phyloP scores from a whole-genome alignment of 2,888 invertebrate genomes.

The Leucozona laternaria region DNA sequence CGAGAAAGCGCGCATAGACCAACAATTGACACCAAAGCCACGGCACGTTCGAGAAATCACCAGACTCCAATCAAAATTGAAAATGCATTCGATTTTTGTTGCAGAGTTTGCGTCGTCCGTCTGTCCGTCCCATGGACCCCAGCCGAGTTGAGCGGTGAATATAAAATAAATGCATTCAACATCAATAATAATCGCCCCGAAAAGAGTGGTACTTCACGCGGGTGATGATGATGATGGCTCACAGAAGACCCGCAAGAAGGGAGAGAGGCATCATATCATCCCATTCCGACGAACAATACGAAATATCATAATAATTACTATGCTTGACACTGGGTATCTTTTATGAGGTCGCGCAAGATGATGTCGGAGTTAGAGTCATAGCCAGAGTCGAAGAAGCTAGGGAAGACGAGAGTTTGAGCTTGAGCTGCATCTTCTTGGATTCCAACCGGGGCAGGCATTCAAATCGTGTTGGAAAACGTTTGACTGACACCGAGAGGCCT shows the following conservation, averaged over 20 bases:
- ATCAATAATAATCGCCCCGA: slow-evolving; percentile 72
- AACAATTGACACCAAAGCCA: slow-evolving; percentile 75
- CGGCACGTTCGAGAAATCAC: slow-evolving; percentile 75
- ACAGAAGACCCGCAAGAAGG: neutral
- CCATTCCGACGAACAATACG: slow-evolving; percentile 66
- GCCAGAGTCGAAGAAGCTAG: neutral
- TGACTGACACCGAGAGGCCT: slow-evolving; percentile 61
- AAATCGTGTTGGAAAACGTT: slow-evolving; percentile 71
- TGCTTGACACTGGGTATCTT: slow-evolving; percentile 75
- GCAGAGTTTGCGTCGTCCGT: slow-evolving; percentile 5
- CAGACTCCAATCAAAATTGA: slow-evolving; percentile 75
- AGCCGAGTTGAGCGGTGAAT: slow-evolving; percentile 19
- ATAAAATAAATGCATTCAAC: slow-evolving; percentile 66
- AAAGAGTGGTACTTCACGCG: slow-evolving; percentile 44
- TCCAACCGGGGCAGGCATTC: slow-evolving; percentile 70
- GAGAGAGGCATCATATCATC: slow-evolving; percentile 27
- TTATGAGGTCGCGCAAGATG: slow-evolving; percentile 74
- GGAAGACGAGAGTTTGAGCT: slow-evolving; percentile 32
- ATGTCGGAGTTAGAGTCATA: slow-evolving; percentile 31
- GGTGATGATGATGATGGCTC: slow-evolving; percentile 57
- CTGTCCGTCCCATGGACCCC: neutral
- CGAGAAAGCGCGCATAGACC: slow-evolving; percentile 40
- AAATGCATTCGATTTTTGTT: slow-evolving; percentile 70
- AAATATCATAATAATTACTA: slow-evolving; percentile 76
- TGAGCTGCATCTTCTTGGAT: slow-evolving; percentile 55